Evolutionary conservation across 2,113 vertebrate species (phyloP).

Genomic region (Muntiacus muntjak): DNA sequence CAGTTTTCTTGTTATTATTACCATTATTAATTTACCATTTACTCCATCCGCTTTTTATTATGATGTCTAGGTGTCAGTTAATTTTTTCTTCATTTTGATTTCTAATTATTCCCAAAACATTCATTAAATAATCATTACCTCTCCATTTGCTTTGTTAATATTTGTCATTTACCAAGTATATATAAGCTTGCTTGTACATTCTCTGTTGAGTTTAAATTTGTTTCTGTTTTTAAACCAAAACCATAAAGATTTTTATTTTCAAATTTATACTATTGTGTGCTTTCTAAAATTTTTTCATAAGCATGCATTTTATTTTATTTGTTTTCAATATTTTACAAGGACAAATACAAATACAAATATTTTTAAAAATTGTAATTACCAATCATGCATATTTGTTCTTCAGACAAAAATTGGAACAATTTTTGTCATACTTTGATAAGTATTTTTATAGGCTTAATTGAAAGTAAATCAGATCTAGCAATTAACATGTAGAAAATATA

Average conservation of each 20-base stretch:
- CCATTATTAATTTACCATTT: neutral
- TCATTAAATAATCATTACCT: conserved; percentile 22
- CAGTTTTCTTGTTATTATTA: neutral
- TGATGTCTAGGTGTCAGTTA: neutral
- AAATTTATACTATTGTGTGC: neutral
- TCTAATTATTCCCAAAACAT: neutral
- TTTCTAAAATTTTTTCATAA: neutral
- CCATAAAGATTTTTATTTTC: neutral
- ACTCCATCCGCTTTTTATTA: neutral
- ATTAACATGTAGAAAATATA: neutral
- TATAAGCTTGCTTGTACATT: neutral
- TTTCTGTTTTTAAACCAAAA: conserved; percentile 26
- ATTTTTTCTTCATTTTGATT: conserved; percentile 29
- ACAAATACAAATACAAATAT: neutral
- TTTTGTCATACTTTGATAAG: conserved; percentile 1
- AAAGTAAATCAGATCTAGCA: conserved; percentile 32
- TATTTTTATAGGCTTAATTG: neutral
- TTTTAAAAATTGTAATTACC: neutral
- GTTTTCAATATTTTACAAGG: neutral
- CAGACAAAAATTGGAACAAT: neutral
- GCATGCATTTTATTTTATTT: neutral
- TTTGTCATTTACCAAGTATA: neutral
- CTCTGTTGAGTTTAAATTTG: neutral
- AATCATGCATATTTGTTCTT: conserved; percentile 4
- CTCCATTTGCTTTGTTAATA: conserved; percentile 15